Conservation (phyloP, 2,113 vertebrate species). For the Megaptera novaeangliae region DNA sequence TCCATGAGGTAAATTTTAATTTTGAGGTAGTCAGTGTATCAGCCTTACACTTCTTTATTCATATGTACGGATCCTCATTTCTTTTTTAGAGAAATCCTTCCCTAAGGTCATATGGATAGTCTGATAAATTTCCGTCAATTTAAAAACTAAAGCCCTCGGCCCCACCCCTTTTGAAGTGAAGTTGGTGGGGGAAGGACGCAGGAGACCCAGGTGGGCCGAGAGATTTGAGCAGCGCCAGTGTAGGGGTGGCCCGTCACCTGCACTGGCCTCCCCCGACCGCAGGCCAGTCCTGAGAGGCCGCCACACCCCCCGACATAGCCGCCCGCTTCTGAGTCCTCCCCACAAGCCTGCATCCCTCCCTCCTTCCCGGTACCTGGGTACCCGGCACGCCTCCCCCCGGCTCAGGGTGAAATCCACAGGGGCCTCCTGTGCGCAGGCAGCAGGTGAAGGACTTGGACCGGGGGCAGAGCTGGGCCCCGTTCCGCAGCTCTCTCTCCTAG, state of each 20-base stretch:
- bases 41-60: background rate
- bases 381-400: background rate
- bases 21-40: background rate
- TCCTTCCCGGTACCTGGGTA: background rate
- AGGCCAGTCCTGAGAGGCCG: background rate
- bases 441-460: fast-evolving
- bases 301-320: background rate
- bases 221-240: background rate
- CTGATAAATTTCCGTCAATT: background rate
- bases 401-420: background rate
- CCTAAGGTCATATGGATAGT: background rate
- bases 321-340: background rate
- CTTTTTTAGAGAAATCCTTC: background rate
- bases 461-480: no score
- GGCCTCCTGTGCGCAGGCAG: fast-evolving
- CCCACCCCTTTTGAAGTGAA: background rate
- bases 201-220: background rate
- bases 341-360: background rate
- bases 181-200: background rate
- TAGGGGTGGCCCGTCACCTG: background rate
- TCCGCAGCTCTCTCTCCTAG: background rate
- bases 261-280: background rate
- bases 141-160: background rate
- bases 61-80: background rate
- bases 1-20: background rate